Conservation (phyloP, 2,888 invertebrate genomes). For the Oxyteleia sp. region DNA sequence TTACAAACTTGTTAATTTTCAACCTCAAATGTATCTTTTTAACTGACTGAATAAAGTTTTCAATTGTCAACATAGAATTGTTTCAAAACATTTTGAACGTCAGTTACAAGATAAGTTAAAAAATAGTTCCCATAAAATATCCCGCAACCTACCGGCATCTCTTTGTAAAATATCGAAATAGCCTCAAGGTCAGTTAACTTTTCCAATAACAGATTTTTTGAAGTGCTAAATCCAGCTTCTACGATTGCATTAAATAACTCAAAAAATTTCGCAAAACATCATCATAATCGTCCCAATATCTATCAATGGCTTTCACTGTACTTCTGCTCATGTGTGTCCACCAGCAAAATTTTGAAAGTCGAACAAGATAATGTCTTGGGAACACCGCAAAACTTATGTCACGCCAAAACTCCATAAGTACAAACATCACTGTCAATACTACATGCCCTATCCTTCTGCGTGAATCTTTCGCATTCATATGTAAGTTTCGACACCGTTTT, state of each 20-base stretch:
- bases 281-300: too few species aligned
- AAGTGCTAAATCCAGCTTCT: too few species aligned
- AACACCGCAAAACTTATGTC: conserved; percentile 91
- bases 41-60: too few species aligned
- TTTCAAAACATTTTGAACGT: not conserved
- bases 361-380: too few species aligned
- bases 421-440: conserved; percentile 98
- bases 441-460: conserved; percentile 98
- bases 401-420: conserved; percentile 94
- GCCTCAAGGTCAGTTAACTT: conserved; percentile 41
- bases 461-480: conserved; percentile 95
- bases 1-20: too few species aligned
- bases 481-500: conserved; percentile 94
- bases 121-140: not conserved
- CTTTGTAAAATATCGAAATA: conserved; percentile 75
- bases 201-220: too few species aligned
- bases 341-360: conserved; percentile 91
- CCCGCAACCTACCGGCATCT: conserved; percentile 69
- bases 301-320: conserved; percentile 94
- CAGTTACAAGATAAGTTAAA: not conserved
- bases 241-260: too few species aligned
- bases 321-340: conserved; percentile 94
- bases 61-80: too few species aligned
- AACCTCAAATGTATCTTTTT: too few species aligned
- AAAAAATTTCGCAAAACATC: conserved; percentile 92